These are phyloP conservation scores for Lepus americanus DNA, from an alignment of 2,113 vertebrate species.

Conservation along the genomic window DNA sequence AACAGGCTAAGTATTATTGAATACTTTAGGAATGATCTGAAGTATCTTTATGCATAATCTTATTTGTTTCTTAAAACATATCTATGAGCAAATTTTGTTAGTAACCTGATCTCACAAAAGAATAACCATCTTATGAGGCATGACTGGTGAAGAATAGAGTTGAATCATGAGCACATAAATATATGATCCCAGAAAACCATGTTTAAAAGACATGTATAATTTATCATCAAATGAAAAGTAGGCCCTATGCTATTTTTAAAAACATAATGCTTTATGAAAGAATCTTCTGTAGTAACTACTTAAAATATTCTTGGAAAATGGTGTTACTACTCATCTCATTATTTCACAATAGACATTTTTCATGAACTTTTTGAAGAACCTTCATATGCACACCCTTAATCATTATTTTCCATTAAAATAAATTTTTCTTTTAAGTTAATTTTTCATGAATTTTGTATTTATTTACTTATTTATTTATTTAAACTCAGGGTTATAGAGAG, in stretches of 20 bases:
- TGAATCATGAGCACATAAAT: not conserved
- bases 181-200: not conserved
- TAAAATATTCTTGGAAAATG: too few relatives aligned
- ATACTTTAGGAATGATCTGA: rapidly evolving
- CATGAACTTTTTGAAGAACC: too few relatives aligned
- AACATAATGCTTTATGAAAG: not conserved
- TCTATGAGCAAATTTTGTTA: not conserved
- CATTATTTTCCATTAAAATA: too few relatives aligned
- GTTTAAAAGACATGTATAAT: not conserved
- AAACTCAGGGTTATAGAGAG: too few relatives aligned
- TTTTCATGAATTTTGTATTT: too few relatives aligned
- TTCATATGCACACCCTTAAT: too few relatives aligned
- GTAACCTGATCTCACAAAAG: not conserved
- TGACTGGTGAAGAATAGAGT: not conserved
- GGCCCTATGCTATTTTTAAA: not conserved
- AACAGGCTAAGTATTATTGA: rapidly evolving
- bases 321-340: too few relatives aligned
- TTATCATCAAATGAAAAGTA: not conserved
- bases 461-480: too few relatives aligned
- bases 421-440: too few relatives aligned
- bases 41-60: not conserved
- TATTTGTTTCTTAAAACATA: not conserved
- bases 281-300: not conserved
- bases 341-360: too few relatives aligned
- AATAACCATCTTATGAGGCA: not conserved